Percentiles rank a stretch among this genome's conserved stretches.
phyloP scores from a whole-genome alignment of 2,888 invertebrate genomes.

The Heliconius sara region DNA sequence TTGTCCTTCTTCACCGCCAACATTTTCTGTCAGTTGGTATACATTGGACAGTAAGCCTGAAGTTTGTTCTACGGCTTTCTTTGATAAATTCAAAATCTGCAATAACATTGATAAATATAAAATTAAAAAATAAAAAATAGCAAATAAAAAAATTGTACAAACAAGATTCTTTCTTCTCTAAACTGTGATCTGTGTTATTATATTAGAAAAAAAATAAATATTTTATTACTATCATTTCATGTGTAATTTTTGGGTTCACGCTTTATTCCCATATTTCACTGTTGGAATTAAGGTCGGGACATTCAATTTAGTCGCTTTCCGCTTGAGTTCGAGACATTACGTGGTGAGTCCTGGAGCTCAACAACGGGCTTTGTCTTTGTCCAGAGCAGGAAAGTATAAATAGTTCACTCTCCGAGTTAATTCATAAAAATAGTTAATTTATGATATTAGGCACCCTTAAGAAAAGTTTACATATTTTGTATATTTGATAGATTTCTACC shows the following conservation, averaged over 20 bases:
- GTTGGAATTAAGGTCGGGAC: too few relatives aligned
- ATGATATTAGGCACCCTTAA: too few relatives aligned
- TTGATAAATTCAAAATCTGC: constrained; percentile 54
- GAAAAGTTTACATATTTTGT: neutral
- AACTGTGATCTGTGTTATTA: too few relatives aligned
- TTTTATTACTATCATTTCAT: neutral
- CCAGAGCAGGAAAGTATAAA: neutral
- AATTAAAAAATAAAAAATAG: too few relatives aligned
- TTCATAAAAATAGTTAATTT: too few relatives aligned
- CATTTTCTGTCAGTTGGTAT: constrained; percentile 50
- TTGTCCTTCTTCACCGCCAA: constrained; percentile 50
- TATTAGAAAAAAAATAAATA: too few relatives aligned
- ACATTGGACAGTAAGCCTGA: constrained; percentile 55
- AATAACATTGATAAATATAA: too few relatives aligned
- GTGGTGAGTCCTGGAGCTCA: neutral
- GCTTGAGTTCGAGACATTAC: neutral
- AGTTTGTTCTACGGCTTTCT: constrained; percentile 54
- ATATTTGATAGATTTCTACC: constrained; percentile 38
- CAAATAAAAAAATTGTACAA: too few relatives aligned
- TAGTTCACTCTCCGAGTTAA: too few relatives aligned
- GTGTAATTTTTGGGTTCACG: neutral
- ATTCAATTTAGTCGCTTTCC: neutral
- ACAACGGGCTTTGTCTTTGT: neutral
- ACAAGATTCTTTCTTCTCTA: too few relatives aligned
- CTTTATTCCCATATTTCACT: too few relatives aligned